Base-by-base conservation (phyloP, 2,797 vertebrate genomes). In the Pristis pectinata region DNA sequence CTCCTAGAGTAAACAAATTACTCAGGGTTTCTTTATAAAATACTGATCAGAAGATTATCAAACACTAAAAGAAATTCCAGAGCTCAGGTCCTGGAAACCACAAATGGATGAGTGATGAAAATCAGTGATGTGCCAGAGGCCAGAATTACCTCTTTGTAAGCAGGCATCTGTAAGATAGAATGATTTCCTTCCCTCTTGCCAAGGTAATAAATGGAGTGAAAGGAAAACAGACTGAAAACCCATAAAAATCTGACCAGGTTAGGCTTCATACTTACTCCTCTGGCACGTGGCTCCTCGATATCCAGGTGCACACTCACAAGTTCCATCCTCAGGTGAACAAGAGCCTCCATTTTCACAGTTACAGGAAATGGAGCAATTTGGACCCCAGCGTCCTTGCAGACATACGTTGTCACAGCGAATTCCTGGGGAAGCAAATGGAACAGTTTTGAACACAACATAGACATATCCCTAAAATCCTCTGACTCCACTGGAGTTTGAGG, bases 321-420 rank as follows among this genome's bases (percentile, higher is more conserved):
- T 97, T 3, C 99, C 99, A 0, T 99, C 98, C 96, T 99, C 98
- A 0, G 99, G 98, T 64, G 98, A 98, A 96, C 99, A 99, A 95
- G 98, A 99, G 0, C 98, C 99, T 0, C 98, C 98, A 0, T 99
- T 99, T 96, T 99, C 98, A 72, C 99, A 99, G 96, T 97, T 98
- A 95, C 99, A 99, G 96, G 98, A 98, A 97, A 98, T 97, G 2
- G 99, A 99, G 97, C 99, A 99, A 97, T 99, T 99, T 95, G 98
- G 98, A 85, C 99, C 99, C 99, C 99, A 99, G 96, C 97, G 98
- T 94, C 98, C 98, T 87, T 98, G 98, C 10, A 96, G 96, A 95
- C 99, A 99, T 0, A 97, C 96, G 79, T 97, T 99, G 96, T 99
- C 99, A 95, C 99, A 99, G 96, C 97, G 99, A 97, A 99, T 97